These are phyloP conservation scores for Drosophila borealis DNA, from an alignment of 2,888 invertebrate genomes.

Conservation along the genomic window DNA sequence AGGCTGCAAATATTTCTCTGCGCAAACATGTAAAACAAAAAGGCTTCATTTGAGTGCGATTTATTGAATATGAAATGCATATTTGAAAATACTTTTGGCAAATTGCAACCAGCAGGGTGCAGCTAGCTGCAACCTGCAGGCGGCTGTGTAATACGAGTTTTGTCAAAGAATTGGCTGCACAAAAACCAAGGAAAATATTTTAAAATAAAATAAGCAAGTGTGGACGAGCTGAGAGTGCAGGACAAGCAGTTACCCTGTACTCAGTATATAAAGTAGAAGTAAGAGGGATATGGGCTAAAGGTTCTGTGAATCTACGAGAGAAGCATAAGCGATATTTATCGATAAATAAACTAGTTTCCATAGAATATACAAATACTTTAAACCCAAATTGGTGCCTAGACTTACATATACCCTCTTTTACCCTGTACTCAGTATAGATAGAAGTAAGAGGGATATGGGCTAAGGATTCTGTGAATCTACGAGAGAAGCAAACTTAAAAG, in stretches of 20 bases:
- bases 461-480: too few species aligned
- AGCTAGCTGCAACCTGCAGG: neutral
- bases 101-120: slow-evolving; percentile 47
- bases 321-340: too few species aligned
- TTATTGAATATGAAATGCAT: slow-evolving; percentile 59
- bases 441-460: too few species aligned
- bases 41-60: slow-evolving; percentile 58
- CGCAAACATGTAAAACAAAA: slow-evolving; percentile 57
- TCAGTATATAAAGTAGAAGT: too few species aligned
- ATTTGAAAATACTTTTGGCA: slow-evolving; percentile 43
- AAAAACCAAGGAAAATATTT: slow-evolving; percentile 20
- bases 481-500: too few species aligned
- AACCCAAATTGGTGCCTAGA: too few species aligned
- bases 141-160: neutral
- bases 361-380: too few species aligned
- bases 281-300: too few species aligned
- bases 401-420: neutral
- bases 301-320: too few species aligned
- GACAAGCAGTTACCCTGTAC: neutral
- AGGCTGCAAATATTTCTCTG: slow-evolving; percentile 36
- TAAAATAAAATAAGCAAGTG: neutral
- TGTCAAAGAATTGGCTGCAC: slow-evolving; percentile 1
- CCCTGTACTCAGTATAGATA: too few species aligned
- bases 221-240: neutral
- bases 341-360: too few species aligned